Evolutionary conservation across 2,888 invertebrate species (phyloP), one percentile per base, ranked within the genome.

Genomic region (Acrobasis consociella): DNA sequence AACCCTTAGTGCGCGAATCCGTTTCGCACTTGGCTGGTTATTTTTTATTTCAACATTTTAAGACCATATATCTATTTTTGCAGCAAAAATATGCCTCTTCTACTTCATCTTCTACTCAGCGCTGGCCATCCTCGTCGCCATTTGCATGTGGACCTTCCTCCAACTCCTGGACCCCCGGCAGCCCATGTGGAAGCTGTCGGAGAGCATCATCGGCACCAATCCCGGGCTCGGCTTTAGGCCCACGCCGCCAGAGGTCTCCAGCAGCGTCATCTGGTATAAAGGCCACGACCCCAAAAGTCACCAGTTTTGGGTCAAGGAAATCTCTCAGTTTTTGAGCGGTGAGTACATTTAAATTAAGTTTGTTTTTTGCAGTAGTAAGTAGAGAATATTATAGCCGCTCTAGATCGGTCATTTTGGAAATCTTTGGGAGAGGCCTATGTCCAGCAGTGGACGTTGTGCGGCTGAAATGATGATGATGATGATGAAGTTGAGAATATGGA

Each of bases 191-290:
- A 96, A 96, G 82, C 93, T 97, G 66, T 95, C 96, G 42, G 86
- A 94, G 64, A 98, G 98, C 66, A 94, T 98, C 74, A 98, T 99
- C 77, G 99, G 99, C 77, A 96, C 96, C 72, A 99, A 98, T 93
- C 99, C 99, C 70, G 99, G 99, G 61, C 93, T 99, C 63, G 99
- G 99, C 67, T 99, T 98, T 90, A 94, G 99, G 69, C 99, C 99
- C 9, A 95, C 97, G 94, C 97, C 99, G 9, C 95, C 96, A 52
- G 93, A 94, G 63, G 96, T 97, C 52, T 97, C 98, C 75, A 99
- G 98, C 83, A 98, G 99, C 46, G 94, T 99, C 69, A 98, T 99
- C 85, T 97, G 98, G 96, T 99, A 98, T 92, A 96, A 96, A 82
- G 97, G 96, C 51, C 96, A 96, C 15, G 95, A 96, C 66, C 93